Conservation (phyloP, 2,797 vertebrate genomes). For the Enteromius argenteus region DNA sequence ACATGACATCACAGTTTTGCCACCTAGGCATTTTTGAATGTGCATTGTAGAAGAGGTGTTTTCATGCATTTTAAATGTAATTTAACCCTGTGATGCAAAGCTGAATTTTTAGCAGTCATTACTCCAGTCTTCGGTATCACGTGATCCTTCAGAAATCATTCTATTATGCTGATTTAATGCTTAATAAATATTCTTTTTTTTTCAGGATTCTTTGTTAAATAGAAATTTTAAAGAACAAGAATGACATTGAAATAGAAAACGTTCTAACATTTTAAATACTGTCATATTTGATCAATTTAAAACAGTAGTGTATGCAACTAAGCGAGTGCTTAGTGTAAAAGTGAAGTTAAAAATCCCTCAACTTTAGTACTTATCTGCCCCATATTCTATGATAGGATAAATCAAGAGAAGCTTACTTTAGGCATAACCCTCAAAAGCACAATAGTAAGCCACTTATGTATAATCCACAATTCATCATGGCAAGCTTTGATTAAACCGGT, state of each 20-base stretch:
- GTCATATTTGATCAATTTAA: background rate
- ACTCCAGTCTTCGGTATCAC: background rate
- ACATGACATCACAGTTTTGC: background rate
- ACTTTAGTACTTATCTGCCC: conserved; percentile 49
- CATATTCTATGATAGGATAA: conserved; percentile 38
- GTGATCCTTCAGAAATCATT: background rate
- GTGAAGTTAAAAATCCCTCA: conserved; percentile 5
- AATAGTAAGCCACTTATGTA: conserved; percentile 65
- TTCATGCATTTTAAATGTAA: background rate
- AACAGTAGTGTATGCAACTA: background rate
- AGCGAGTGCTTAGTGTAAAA: background rate
- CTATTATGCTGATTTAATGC: background rate
- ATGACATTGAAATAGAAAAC: background rate
- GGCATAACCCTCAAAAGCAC: conserved; percentile 44
- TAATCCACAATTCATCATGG: conserved; percentile 67
- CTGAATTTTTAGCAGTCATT: background rate
- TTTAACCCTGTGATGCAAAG: background rate
- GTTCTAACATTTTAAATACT: background rate
- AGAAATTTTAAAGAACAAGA: background rate
- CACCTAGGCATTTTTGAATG: background rate
- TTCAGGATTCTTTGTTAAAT: background rate
- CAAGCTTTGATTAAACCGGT: conserved; percentile 57
- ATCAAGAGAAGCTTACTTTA: conserved; percentile 40
- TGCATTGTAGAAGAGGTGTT: background rate
- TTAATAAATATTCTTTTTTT: background rate